Conservation (phyloP, 2,888 invertebrate species). For the Athalia rosae region DNA sequence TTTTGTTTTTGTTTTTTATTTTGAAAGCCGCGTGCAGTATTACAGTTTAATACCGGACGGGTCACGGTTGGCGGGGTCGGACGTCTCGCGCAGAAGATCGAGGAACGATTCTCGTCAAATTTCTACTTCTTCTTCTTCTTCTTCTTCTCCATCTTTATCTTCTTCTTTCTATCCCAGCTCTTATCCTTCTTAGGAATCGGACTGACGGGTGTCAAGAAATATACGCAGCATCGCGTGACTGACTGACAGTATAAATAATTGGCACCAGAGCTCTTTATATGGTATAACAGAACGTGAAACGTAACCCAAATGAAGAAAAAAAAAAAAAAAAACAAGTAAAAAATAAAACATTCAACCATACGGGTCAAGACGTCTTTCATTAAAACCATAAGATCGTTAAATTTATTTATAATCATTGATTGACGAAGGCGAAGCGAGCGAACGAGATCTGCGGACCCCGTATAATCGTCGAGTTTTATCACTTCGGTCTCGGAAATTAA, state of each 20-base stretch:
- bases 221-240: slow-evolving; percentile 19
- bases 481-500: no score
- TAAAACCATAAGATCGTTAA: no score
- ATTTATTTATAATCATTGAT: no score
- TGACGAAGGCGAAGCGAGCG: no score
- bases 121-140: neutral
- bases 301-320: no score
- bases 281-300: neutral
- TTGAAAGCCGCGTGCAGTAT: neutral
- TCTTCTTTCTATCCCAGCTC: neutral
- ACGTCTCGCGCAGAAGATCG: neutral
- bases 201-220: slow-evolving; percentile 33
- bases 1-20: neutral
- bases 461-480: no score
- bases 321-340: no score
- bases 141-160: neutral
- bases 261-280: slow-evolving; percentile 23
- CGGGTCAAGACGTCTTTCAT: no score
- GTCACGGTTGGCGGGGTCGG: neutral
- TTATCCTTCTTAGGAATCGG: neutral
- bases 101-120: slow-evolving; percentile 10
- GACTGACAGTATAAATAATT: slow-evolving; percentile 35
- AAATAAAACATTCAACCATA: no score
- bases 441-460: no score
- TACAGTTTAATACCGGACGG: no score